phyloP scores from a whole-genome alignment of 1,140 invertebrate genomes.

The Steinernema khuongi region DNA sequence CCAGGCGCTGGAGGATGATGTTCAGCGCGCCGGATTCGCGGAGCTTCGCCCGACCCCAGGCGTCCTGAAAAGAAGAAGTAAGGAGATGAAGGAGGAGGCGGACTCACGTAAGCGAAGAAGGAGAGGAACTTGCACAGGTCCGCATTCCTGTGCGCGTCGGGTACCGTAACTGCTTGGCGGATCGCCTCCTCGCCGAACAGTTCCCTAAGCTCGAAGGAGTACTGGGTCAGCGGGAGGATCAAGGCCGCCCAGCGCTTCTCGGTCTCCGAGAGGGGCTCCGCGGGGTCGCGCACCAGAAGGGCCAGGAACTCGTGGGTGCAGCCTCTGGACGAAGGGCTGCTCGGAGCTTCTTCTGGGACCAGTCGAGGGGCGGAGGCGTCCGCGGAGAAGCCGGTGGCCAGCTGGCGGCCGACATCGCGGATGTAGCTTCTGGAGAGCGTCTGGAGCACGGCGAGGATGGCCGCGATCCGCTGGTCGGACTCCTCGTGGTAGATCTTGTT shows the following conservation, averaged over 20 bases:
- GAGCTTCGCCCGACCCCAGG: background rate
- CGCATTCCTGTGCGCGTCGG: background rate
- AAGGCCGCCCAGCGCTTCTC: background rate
- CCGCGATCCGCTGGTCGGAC: background rate
- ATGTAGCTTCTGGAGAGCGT: background rate
- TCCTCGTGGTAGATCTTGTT: background rate
- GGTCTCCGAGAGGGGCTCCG: background rate
- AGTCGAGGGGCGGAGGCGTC: background rate
- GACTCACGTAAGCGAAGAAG: background rate
- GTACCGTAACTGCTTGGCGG: background rate
- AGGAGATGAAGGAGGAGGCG: background rate
- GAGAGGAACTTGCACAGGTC: background rate
- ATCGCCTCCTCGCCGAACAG: background rate
- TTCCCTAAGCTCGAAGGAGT: background rate
- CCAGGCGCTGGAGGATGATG: background rate
- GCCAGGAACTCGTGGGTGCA: background rate
- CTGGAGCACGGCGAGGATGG: background rate
- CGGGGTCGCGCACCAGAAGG: background rate
- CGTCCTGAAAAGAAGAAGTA: background rate
- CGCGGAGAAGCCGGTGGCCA: background rate
- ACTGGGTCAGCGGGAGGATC: background rate
- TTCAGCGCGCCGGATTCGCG: background rate
- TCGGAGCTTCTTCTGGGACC: background rate
- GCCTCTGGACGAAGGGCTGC: background rate
- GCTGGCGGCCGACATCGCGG: background rate